Evolutionary conservation across 2,888 invertebrate species (phyloP).

Genomic region (Trissolcus brochymenae): DNA sequence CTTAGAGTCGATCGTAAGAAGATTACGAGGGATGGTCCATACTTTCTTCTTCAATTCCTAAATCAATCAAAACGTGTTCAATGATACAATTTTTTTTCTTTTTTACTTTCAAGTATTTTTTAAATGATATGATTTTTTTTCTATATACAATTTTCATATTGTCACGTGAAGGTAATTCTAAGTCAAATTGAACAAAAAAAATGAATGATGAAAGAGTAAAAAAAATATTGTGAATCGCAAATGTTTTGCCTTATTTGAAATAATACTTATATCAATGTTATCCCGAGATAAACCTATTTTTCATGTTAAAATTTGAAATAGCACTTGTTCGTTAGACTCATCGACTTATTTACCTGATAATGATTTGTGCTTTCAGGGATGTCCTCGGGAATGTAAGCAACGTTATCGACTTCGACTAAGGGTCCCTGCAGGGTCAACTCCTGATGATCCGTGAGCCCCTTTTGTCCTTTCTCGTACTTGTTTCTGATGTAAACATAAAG

Average conservation of each 20-base stretch:
- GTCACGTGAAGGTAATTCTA: too few relatives aligned
- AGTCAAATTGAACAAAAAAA: too few relatives aligned
- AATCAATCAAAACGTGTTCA: not conserved
- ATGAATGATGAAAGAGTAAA: not conserved
- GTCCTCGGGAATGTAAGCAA: slow-evolving; percentile 86
- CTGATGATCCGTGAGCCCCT: slow-evolving; percentile 80
- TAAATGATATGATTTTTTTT: too few relatives aligned
- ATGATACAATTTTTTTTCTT: too few relatives aligned
- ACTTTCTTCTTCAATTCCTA: slow-evolving; percentile 86
- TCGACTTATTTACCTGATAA: slow-evolving; percentile 74
- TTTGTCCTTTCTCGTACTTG: slow-evolving; percentile 66
- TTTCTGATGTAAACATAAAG: slow-evolving; percentile 80
- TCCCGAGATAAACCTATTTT: not conserved
- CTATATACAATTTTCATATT: too few relatives aligned
- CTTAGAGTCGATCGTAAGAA: slow-evolving; percentile 84
- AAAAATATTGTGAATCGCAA: not conserved
- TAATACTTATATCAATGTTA: not conserved
- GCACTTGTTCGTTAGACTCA: too few relatives aligned
- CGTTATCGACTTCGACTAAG: slow-evolving; percentile 87
- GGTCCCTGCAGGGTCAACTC: slow-evolving; percentile 87
- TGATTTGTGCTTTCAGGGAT: slow-evolving; percentile 82
- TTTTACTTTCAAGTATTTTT: too few relatives aligned
- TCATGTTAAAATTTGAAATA: not conserved
- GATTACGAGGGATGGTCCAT: slow-evolving; percentile 85
- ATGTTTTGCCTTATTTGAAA: not conserved